Evolutionary conservation across 2,797 vertebrate species (phyloP), one percentile per base, ranked within the genome.

Genomic region (Florisuga fusca): DNA sequence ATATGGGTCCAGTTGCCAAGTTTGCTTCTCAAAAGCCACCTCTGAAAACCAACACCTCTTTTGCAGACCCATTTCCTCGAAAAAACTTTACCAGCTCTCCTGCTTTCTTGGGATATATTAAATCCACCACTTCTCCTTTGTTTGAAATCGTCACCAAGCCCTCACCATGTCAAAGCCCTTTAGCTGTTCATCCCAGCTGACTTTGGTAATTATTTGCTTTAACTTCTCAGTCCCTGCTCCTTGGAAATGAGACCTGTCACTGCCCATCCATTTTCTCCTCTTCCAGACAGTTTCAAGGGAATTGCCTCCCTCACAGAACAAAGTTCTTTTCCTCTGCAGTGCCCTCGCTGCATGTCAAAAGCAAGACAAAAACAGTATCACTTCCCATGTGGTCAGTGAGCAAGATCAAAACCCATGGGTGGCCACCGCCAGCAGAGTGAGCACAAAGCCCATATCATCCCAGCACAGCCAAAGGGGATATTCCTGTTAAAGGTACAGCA

Each of bases 301-400:
- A 72, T 33, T 10, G 1, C 43, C 43, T 77, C 72, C 75, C 50
- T 63, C 74, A 23, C 19, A 58, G 76, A 34, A 61, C 36, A 31
- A 78, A 89, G 67, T 55, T 84, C 33, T 95, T 91, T 96, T 76
- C 38, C 68, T 93, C 67, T 67, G 91, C 83, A 69, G 62, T 87
- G 83, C 77, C 73, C 89, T 94, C 54, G 0, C 50, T 74, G 87
- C 79, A 7, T 27, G 54, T 67, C 61, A 55, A 93, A 91, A 94
- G 77, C 69, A 36, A 69, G 87, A 76, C 80, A 66, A 64, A 96
- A 96, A 94, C 88, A 96, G 88, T 93, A 75, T 93, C 89, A 45
- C 66, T 84, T 95, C 89, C 84, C 78, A 74, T 55, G 82, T 1
- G 63, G 95, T 88, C 93, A 91, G 66, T 15, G 85, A 88, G 73